These are phyloP conservation scores for Phaethon lepturus DNA, from an alignment of 2,113 vertebrate genomes.

Conservation along the genomic window DNA sequence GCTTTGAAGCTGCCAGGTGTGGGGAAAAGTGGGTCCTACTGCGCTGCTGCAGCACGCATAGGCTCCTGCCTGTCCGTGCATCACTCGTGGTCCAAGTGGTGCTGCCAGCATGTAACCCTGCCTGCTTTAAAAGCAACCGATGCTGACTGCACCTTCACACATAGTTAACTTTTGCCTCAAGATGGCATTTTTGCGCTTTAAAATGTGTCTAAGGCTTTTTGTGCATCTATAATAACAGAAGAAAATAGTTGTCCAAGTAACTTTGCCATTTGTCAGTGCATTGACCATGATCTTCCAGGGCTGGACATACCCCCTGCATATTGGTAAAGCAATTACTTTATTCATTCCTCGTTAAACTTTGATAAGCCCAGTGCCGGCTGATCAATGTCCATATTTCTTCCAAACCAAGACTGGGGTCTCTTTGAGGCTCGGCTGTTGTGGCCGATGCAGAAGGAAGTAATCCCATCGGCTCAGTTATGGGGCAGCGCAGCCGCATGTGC, in stretches of 20 bases:
- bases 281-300: neutral
- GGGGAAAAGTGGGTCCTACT: neutral
- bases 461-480: fast-evolving
- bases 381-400: fast-evolving
- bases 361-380: neutral
- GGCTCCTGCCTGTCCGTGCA: fast-evolving
- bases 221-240: fast-evolving
- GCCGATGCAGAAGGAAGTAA: neutral
- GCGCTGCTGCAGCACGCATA: fast-evolving
- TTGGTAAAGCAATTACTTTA: neutral
- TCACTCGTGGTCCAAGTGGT: fast-evolving
- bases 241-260: neutral
- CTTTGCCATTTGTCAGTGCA: fast-evolving
- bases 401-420: neutral
- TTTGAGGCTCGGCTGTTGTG: neutral
- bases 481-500: neutral
- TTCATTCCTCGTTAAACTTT: neutral
- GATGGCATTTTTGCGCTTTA: conserved; percentile 42
- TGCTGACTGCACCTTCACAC: neutral
- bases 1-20: neutral
- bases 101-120: fast-evolving
- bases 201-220: neutral
- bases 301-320: fast-evolving
- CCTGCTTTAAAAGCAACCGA: neutral
- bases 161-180: neutral